A percentile compares a stretch with the other conserved stretches of the same genome.
Evolutionary conservation across 2,797 vertebrate species (phyloP).

Genomic region (Sebastes itinus): DNA sequence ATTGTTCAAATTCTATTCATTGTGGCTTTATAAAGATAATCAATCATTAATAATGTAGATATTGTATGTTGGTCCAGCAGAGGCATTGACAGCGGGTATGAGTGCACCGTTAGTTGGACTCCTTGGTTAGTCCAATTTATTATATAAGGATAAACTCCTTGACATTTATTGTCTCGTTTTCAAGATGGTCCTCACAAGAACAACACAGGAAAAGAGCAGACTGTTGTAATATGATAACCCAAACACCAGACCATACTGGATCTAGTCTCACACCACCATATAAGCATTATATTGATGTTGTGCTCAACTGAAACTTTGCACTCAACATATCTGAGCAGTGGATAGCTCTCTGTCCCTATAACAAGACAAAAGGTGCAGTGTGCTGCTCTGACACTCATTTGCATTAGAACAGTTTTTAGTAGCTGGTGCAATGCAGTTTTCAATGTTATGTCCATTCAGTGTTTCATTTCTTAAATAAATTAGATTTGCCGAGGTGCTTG

Average conservation of each 20-base stretch:
- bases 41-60: too few relatives aligned
- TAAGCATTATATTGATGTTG: background rate
- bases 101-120: too few relatives aligned
- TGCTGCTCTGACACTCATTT: slow-evolving; percentile 42
- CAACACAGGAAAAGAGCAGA: background rate
- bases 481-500: slow-evolving; percentile 42
- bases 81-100: too few relatives aligned
- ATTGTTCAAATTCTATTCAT: too few relatives aligned
- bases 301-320: background rate
- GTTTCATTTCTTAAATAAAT: slow-evolving; percentile 59
- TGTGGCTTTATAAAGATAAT: too few relatives aligned
- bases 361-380: slow-evolving; percentile 8
- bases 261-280: background rate
- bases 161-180: too few relatives aligned
- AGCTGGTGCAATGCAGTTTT: slow-evolving; percentile 53
- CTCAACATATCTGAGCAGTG: background rate
- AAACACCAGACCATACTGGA: background rate
- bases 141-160: too few relatives aligned
- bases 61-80: too few relatives aligned
- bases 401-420: slow-evolving; percentile 51
- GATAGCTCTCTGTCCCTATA: background rate
- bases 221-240: background rate
- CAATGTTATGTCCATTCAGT: slow-evolving; percentile 54
- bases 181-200: too few relatives aligned
- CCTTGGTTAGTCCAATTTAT: too few relatives aligned